These are phyloP conservation scores for Sicus ferrugineus DNA, from an alignment of 2,888 invertebrate species.

Conservation along the genomic window DNA sequence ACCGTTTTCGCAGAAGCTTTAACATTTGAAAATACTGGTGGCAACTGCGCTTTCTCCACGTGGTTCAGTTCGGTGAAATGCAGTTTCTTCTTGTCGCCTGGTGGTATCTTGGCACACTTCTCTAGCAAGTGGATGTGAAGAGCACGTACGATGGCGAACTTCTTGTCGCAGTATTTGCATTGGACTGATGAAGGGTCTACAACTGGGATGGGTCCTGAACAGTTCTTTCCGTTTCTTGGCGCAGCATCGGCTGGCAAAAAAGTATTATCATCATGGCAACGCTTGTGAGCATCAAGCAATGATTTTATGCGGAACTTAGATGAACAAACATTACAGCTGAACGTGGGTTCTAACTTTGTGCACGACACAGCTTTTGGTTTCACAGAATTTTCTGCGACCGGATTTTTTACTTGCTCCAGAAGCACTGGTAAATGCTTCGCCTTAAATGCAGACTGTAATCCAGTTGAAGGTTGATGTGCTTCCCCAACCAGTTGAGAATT, in stretches of 20 bases:
- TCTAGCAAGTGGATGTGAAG: slow-evolving; percentile 58
- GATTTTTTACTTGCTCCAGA: slow-evolving; percentile 16
- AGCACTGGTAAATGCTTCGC: neutral
- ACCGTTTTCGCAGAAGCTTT: slow-evolving; percentile 2
- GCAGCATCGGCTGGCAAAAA: slow-evolving; percentile 26
- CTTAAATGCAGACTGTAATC: no score
- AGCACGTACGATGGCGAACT: slow-evolving; percentile 55
- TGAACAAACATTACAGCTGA: slow-evolving; percentile 48
- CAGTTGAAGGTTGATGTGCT: no score
- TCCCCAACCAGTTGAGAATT: neutral
- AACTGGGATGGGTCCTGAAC: neutral
- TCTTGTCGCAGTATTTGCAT: slow-evolving; percentile 60
- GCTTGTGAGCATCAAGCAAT: slow-evolving; percentile 52
- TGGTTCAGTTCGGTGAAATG: slow-evolving; percentile 56
- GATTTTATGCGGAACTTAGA: slow-evolving; percentile 49
- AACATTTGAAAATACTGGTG: slow-evolving; percentile 40
- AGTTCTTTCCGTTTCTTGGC: no score
- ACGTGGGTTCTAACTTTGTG: slow-evolving; percentile 24
- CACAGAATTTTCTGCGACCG: neutral
- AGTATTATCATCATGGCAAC: slow-evolving; percentile 47
- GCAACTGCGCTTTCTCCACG: slow-evolving; percentile 54
- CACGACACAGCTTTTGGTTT: slow-evolving; percentile 9
- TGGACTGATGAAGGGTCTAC: slow-evolving; percentile 39
- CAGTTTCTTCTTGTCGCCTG: slow-evolving; percentile 56
- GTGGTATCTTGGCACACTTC: slow-evolving; percentile 60